A percentile compares a stretch with the other conserved stretches of the same genome.
Evolutionary conservation across 1,140 invertebrate genomes (phyloP).

Genomic region (Trichogramma pretiosum): DNA sequence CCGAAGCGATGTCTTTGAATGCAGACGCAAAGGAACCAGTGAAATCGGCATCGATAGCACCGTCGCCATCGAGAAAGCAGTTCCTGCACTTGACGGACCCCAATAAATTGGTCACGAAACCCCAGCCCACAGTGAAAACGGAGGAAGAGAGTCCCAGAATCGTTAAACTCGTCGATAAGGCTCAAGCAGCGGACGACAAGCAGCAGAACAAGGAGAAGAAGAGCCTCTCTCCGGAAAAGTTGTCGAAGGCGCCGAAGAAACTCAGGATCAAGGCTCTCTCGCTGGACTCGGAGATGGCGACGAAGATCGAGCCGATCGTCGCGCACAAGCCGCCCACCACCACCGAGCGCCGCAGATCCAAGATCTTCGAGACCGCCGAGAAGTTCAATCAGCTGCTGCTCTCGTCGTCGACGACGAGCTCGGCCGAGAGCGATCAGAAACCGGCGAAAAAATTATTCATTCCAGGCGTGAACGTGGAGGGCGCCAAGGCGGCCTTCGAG

Average conservation of each 20-base stretch:
- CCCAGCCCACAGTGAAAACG: neutral
- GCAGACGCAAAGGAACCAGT: no score
- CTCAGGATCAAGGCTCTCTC: slow-evolving; percentile 31
- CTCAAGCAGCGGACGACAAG: neutral
- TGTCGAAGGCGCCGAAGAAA: slow-evolving; percentile 28
- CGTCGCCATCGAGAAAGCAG: no score
- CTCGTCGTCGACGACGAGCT: slow-evolving; percentile 29
- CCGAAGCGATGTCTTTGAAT: no score
- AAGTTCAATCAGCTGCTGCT: slow-evolving; percentile 57
- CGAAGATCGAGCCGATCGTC: no score
- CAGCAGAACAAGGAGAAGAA: slow-evolving; percentile 29
- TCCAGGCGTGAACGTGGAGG: slow-evolving; percentile 71
- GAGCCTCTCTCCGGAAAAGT: slow-evolving; percentile 32
- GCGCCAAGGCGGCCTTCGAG: slow-evolving; percentile 76
- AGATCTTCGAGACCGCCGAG: slow-evolving; percentile 62
- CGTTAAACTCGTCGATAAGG: neutral
- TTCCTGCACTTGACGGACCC: slow-evolving; percentile 31
- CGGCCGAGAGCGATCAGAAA: slow-evolving; percentile 55
- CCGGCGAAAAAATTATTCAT: slow-evolving; percentile 73
- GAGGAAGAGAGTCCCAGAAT: neutral
- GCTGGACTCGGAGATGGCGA: slow-evolving; percentile 28
- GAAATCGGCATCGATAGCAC: no score
- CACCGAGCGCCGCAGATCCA: slow-evolving; percentile 52
- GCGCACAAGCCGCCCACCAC: slow-evolving; percentile 33
- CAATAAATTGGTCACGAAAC: neutral